These are phyloP conservation scores for Coreius guichenoti DNA, from an alignment of 2,797 vertebrate species.

Conservation along the genomic window DNA sequence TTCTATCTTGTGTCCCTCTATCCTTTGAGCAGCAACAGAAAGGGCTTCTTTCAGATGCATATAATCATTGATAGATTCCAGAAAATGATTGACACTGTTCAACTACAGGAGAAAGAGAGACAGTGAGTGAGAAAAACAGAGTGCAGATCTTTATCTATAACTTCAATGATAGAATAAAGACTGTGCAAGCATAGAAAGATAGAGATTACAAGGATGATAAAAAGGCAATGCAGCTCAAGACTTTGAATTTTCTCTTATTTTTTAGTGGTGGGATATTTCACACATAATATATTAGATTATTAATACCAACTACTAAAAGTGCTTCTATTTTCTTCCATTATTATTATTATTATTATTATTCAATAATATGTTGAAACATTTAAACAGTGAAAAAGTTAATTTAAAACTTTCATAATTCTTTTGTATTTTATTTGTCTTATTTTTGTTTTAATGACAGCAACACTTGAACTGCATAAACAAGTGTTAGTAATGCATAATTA, in stretches of 20 bases:
- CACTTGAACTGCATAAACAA: too few relatives aligned
- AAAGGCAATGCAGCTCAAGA: neutral
- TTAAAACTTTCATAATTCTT: neutral
- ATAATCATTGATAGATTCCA: conserved; percentile 80
- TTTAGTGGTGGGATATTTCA: neutral
- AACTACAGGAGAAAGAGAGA: conserved; percentile 69
- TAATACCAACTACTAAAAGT: neutral
- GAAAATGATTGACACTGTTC: conserved; percentile 75
- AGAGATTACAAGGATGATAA: neutral
- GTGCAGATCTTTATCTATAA: neutral
- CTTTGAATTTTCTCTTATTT: neutral
- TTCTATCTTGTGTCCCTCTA: conserved; percentile 82
- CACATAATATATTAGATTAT: neutral
- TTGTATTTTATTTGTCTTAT: neutral
- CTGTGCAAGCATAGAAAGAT: neutral
- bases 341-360: neutral
- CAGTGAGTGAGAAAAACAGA: neutral
- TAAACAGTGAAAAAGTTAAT: neutral
- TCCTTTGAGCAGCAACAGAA: conserved; percentile 73
- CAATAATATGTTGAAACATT: neutral
- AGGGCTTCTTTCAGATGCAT: conserved; percentile 78
- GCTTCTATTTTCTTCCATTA: neutral
- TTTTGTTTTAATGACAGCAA: neutral
- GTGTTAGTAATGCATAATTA: neutral
- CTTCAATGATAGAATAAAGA: neutral